Conservation (phyloP, 2,888 invertebrate species). For the Amphimallon solstitiale region DNA sequence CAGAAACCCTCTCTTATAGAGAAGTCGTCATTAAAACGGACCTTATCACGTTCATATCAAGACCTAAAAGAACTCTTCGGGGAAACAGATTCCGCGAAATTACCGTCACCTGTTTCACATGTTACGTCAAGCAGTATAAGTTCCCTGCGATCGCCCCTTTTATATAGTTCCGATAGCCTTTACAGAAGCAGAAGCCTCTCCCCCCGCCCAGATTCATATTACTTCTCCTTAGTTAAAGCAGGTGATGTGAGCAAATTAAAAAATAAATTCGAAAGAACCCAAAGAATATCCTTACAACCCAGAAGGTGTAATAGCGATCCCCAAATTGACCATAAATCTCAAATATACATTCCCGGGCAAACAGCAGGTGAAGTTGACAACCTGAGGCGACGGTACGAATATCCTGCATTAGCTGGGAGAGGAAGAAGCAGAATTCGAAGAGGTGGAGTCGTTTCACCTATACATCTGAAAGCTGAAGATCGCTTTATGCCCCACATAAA, state of each 20-base stretch:
- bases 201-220: slow-evolving; percentile 72
- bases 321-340: slow-evolving; percentile 72
- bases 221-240: slow-evolving; percentile 76
- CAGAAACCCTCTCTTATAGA: slow-evolving; percentile 48
- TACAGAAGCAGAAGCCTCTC: slow-evolving; percentile 78
- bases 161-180: slow-evolving; percentile 72
- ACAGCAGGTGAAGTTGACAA: slow-evolving; percentile 68
- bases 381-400: slow-evolving; percentile 71
- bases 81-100: slow-evolving; percentile 72
- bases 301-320: slow-evolving; percentile 82
- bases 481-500: slow-evolving; percentile 89
- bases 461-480: slow-evolving; percentile 74
- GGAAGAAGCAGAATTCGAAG: slow-evolving; percentile 65
- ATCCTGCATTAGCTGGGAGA: slow-evolving; percentile 61
- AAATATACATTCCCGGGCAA: slow-evolving; percentile 63
- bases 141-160: slow-evolving; percentile 58
- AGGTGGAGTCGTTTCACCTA: slow-evolving; percentile 70
- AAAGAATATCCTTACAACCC: slow-evolving; percentile 56
- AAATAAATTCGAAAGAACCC: slow-evolving; percentile 75
- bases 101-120: slow-evolving; percentile 59
- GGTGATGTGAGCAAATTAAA: slow-evolving; percentile 84
- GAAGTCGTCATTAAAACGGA: slow-evolving; percentile 48
- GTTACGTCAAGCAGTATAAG: slow-evolving; percentile 59
- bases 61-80: slow-evolving; percentile 86
- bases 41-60: slow-evolving; percentile 74